phyloP scores from a whole-genome alignment of 1,140 invertebrate species.

The Diploscapter pachys region DNA sequence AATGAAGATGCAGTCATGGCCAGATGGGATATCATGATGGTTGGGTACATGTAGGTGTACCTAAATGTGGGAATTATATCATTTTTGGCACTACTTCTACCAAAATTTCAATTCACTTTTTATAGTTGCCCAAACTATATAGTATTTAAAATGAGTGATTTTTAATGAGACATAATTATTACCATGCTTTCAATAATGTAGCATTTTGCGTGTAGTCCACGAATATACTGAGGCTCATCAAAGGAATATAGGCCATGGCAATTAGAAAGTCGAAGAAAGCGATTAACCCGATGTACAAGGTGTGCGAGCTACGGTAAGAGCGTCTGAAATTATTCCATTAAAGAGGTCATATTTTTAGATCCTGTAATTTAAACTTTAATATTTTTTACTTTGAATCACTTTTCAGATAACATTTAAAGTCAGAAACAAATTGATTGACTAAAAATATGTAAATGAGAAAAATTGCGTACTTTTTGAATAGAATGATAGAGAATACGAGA shows the following conservation, averaged over 20 bases:
- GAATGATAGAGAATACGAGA: constrained; percentile 44
- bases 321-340: constrained; percentile 30
- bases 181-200: constrained; percentile 45
- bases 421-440: not conserved
- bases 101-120: not conserved
- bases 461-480: constrained; percentile 39
- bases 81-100: not conserved
- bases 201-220: constrained; percentile 47
- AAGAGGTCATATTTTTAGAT: too few relatives aligned
- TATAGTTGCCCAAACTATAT: too few relatives aligned
- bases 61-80: constrained; percentile 5
- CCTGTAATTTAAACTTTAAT: too few relatives aligned
- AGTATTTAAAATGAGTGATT: constrained; percentile 3
- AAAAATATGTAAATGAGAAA: constrained; percentile 36
- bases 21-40: constrained; percentile 55
- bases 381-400: too few relatives aligned
- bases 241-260: constrained; percentile 46
- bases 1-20: constrained; percentile 53
- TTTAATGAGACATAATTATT: constrained; percentile 3
- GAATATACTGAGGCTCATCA: constrained; percentile 50
- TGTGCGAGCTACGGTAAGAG: constrained; percentile 48
- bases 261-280: constrained; percentile 53
- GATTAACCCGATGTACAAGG: constrained; percentile 45
- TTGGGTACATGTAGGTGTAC: constrained; percentile 48
- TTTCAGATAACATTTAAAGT: too few relatives aligned